Evolutionary conservation across 2,797 vertebrate genomes (phyloP), one percentile per base, ranked within the genome.

Genomic region (Tragelaphus eurycerus): DNA sequence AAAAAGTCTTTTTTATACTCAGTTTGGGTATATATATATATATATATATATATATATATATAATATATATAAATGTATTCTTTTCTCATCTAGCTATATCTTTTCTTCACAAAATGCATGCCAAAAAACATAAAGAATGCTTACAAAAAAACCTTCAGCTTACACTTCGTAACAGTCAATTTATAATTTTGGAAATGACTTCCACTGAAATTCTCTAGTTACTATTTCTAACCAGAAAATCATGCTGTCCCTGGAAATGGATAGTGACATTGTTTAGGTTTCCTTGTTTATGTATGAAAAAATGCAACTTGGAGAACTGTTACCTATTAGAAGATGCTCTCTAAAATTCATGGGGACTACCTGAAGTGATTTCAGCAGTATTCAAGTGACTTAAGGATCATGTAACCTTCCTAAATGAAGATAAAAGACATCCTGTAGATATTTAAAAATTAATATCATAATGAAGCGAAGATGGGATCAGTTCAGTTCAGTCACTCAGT

Each of bases 181-280:
- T 76, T 54, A 90, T 38, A 86, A 97, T 89, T 94, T 84, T 29
- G 7, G 92, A 95, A 96, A 71, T 52, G n/a, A 62, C 7, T 89
- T 59, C 23, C 25, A 82, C 10, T 76, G 52, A 93, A 92, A 89
- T 62, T 64, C 46, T 89, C 43, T 1, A 6, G 16, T 78, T 85
- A 43, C 7, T 71, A 34, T 86, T 90, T 86, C 84, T 89, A 90
- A 82, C 1, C n/a, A 83, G 52, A 83, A 94, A 79, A 27, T 78
- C 86, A 78, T 64, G 15, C 8, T 85, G 29, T 38, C 50, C 13
- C n/a, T 86, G 46, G 43, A 92, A 90, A 93, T 0, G 64, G 89
- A 78, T 9, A 86, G 29, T 67, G 64, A 87, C 11, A 31, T 27
- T 57, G 62, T 43, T 86, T 90, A 95, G 55, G 6, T n/a, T 90